These are phyloP conservation scores for Entomobrya multifasciata DNA, from an alignment of 2,888 invertebrate genomes.

Conservation along the genomic window DNA sequence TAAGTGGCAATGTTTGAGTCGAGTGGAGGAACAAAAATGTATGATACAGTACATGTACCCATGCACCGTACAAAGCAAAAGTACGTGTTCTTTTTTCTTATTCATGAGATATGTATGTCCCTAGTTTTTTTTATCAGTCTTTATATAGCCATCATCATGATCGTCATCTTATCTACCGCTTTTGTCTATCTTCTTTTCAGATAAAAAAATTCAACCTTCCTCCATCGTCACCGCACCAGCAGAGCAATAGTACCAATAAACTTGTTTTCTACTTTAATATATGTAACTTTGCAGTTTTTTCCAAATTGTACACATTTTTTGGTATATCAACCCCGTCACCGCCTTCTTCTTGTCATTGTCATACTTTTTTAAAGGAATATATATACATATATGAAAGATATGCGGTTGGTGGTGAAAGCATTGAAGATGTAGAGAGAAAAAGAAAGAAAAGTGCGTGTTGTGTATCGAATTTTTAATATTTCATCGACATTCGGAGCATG, in stretches of 20 bases:
- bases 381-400: not conserved
- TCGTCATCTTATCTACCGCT: not conserved
- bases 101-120: constrained; percentile 23
- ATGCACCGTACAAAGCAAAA: too few species aligned
- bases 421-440: not conserved
- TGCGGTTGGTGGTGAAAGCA: not conserved
- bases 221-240: not conserved
- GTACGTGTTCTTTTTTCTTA: constrained; percentile 29
- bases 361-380: too few species aligned
- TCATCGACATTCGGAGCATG: constrained; percentile 70
- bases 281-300: not conserved
- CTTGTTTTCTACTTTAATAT: not conserved
- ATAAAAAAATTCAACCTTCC: not conserved
- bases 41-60: not conserved
- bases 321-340: not conserved
- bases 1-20: constrained; percentile 15
- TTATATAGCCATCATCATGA: constrained; percentile 8
- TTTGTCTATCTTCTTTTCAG: not conserved
- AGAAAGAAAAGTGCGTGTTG: constrained; percentile 47
- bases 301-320: not conserved
- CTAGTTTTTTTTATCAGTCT: constrained; percentile 20
- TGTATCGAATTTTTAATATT: constrained; percentile 73
- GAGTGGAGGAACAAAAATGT: not conserved
- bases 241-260: too few species aligned
- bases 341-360: not conserved